Evolutionary conservation across 2,888 invertebrate species (phyloP).

Genomic region (Amphimallon solstitiale): DNA sequence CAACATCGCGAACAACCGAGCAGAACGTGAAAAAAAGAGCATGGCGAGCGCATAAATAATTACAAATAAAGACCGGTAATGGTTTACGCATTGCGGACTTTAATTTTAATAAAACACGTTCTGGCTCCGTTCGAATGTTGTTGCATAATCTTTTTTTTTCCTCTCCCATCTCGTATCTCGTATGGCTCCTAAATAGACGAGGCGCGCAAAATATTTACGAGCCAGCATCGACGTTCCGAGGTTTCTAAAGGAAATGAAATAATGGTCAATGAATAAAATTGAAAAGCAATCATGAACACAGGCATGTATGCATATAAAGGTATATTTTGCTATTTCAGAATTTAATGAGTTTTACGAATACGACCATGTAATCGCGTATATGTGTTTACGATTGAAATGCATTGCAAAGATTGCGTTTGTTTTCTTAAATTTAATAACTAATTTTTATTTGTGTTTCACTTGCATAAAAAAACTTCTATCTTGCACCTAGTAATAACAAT

Average conservation of each 20-base stretch:
- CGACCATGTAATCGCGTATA: no score
- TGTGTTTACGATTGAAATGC: no score
- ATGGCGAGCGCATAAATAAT: slow-evolving; percentile 22
- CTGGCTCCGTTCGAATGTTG: slow-evolving; percentile 6
- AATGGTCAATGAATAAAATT: neutral
- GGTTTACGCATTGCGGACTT: slow-evolving; percentile 26
- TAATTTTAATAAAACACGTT: slow-evolving; percentile 27
- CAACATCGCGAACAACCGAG: neutral
- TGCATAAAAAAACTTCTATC: no score
- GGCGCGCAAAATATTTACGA: slow-evolving; percentile 6
- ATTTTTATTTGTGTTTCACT: no score
- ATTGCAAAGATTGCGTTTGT: no score
- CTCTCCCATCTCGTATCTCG: neutral
- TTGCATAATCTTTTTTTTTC: slow-evolving; percentile 12
- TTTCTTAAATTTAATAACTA: no score
- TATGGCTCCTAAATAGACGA: slow-evolving; percentile 1
- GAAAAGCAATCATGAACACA: no score
- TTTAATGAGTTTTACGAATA: no score
- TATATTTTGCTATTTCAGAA: no score
- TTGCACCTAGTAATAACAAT: no score
- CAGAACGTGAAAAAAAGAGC: neutral
- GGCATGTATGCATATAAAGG: no score
- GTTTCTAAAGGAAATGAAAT: slow-evolving; percentile 15
- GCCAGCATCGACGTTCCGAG: neutral
- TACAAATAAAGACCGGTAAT: slow-evolving; percentile 24